phyloP scores from a whole-genome alignment of 2,888 invertebrate genomes.

The Brenthis ino region DNA sequence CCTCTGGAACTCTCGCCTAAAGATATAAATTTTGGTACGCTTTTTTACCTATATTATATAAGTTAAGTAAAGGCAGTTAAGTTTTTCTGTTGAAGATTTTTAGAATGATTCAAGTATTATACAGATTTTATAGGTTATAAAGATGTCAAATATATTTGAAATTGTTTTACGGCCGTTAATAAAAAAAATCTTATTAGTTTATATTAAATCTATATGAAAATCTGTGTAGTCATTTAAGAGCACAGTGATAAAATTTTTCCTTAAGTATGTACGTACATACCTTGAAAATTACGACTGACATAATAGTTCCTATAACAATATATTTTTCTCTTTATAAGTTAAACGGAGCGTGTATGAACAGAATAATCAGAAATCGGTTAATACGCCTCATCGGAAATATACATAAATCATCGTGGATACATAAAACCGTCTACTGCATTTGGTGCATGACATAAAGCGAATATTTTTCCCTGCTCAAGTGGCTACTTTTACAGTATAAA shows the following conservation, averaged over 20 bases:
- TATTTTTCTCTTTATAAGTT: not conserved
- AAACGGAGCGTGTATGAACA: not conserved
- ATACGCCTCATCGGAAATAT: slow-evolving; percentile 5
- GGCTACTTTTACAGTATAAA: slow-evolving; percentile 1
- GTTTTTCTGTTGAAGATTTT: too few species aligned
- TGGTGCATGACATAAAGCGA: slow-evolving; percentile 14
- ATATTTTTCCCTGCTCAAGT: slow-evolving; percentile 2
- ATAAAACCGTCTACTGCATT: slow-evolving; percentile 16
- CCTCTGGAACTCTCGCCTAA: not conserved
- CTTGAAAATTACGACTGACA: not conserved
- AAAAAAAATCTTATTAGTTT: too few species aligned
- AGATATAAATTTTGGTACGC: not conserved
- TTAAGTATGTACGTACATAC: too few species aligned
- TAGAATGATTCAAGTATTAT: too few species aligned
- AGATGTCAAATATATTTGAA: too few species aligned
- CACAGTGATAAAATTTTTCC: too few species aligned
- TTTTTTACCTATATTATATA: too few species aligned
- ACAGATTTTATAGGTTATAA: too few species aligned
- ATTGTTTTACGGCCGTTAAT: too few species aligned
- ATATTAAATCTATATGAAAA: too few species aligned
- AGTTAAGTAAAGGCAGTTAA: too few species aligned
- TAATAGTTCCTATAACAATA: not conserved
- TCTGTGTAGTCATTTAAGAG: too few species aligned
- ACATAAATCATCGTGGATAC: slow-evolving; percentile 10
- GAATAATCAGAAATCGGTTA: slow-evolving; percentile 7